A percentile compares a stretch with the other conserved stretches of the same genome.
phyloP scores from a whole-genome alignment of 1,140 invertebrate species.

The Dolichoris vasculosae region DNA sequence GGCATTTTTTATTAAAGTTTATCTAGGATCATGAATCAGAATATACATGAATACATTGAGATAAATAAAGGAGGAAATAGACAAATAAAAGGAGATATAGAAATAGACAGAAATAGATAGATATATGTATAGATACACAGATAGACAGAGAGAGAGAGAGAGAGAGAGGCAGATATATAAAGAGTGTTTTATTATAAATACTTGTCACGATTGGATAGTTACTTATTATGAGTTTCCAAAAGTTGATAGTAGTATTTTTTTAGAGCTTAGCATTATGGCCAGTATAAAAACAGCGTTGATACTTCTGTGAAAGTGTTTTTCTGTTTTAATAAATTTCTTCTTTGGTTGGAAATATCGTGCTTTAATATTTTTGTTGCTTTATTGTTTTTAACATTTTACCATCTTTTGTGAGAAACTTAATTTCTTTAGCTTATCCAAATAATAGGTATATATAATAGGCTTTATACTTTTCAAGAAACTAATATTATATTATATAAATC shows the following conservation, averaged over 20 bases:
- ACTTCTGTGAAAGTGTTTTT: too few species aligned
- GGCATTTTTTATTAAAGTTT: neutral
- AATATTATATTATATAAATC: too few species aligned
- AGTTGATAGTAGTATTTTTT: neutral
- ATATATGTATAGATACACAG: neutral
- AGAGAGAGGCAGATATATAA: neutral
- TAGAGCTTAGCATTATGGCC: too few species aligned
- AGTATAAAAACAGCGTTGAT: too few species aligned
- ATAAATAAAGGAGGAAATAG: neutral
- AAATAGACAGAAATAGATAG: neutral
- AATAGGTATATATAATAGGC: too few species aligned
- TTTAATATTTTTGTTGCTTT: too few species aligned
- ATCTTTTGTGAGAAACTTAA: too few species aligned
- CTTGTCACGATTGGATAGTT: neutral
- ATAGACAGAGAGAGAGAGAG: neutral
- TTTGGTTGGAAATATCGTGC: too few species aligned
- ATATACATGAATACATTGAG: neutral
- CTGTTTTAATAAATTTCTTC: too few species aligned
- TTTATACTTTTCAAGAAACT: too few species aligned
- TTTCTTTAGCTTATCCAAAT: too few species aligned
- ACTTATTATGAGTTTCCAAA: neutral
- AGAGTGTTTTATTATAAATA: neutral
- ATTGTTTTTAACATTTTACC: too few species aligned
- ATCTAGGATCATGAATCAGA: neutral
- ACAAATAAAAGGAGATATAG: neutral